phyloP scores from a whole-genome alignment of 2,797 vertebrate species.

The Lates japonicus region DNA sequence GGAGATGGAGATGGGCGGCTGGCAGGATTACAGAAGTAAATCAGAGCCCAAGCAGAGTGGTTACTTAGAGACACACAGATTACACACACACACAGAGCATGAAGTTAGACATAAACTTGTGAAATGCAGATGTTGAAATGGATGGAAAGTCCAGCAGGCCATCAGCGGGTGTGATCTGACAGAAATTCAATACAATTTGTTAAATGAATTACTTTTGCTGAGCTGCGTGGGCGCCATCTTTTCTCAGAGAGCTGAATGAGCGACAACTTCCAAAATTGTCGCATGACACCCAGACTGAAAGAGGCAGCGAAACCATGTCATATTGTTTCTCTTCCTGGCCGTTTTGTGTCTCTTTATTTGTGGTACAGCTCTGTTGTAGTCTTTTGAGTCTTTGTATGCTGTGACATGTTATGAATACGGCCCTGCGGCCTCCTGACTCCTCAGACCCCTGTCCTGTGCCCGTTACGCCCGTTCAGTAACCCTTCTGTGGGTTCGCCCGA shows the following conservation, averaged over 20 bases:
- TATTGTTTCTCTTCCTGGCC: neutral
- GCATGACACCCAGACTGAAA: neutral
- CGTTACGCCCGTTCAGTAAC: no score
- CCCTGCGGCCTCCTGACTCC: neutral
- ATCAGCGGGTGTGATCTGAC: slow-evolving; percentile 28
- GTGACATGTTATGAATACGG: no score
- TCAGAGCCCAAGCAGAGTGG: slow-evolving; percentile 49
- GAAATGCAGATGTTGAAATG: slow-evolving; percentile 57
- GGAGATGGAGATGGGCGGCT: slow-evolving; percentile 76
- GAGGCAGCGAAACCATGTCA: neutral
- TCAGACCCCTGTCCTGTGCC: no score
- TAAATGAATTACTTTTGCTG: slow-evolving; percentile 3
- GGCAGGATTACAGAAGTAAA: slow-evolving; percentile 90
- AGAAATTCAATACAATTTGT: slow-evolving; percentile 43
- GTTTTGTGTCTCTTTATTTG: neutral
- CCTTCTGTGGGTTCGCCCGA: neutral
- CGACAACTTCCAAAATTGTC: neutral
- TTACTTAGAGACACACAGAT: slow-evolving; percentile 61
- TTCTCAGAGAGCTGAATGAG: neutral
- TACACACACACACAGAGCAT: slow-evolving; percentile 30
- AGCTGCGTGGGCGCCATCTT: neutral
- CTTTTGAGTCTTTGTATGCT: no score
- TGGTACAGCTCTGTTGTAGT: no score
- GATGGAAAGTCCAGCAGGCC: slow-evolving; percentile 37
- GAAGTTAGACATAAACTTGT: slow-evolving; percentile 48